phyloP scores from a whole-genome alignment of 2,888 invertebrate genomes.

The Vesta saturnalis region DNA sequence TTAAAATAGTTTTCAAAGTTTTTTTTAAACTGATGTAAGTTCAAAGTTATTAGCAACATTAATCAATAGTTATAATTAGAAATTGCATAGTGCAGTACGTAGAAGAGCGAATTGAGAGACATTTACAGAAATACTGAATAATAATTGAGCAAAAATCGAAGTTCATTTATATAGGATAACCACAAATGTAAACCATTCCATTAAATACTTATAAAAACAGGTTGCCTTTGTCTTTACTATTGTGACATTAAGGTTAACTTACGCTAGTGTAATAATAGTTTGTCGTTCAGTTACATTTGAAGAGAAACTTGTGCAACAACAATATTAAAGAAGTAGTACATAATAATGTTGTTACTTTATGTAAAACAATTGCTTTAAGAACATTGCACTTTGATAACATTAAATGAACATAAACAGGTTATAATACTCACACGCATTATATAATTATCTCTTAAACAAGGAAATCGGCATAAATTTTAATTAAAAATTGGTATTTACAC shows the following conservation, averaged over 20 bases:
- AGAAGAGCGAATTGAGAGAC: no score
- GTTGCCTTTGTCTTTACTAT: constrained; percentile 3
- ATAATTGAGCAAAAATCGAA: no score
- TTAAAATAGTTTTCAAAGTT: no score
- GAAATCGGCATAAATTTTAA: not conserved
- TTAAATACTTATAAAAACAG: constrained; percentile 7
- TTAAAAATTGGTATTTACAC: no score
- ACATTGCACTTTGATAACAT: not conserved
- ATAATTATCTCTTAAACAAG: not conserved
- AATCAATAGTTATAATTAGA: no score
- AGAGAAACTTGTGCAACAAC: not conserved
- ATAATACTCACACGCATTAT: not conserved
- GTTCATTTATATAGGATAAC: no score
- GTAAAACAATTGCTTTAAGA: not conserved
- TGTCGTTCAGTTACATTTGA: not conserved
- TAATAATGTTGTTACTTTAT: not conserved
- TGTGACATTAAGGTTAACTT: constrained; percentile 7
- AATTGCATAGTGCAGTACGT: no score
- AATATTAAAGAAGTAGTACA: no score
- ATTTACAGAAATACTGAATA: no score
- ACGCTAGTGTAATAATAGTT: not conserved
- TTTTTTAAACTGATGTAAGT: no score
- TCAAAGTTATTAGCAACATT: no score
- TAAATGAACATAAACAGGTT: not conserved
- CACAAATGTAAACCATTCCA: no score